Evolutionary conservation across 2,113 vertebrate genomes (phyloP), one percentile per base, ranked within the genome.

Genomic region (Ramphastos sulfuratus): DNA sequence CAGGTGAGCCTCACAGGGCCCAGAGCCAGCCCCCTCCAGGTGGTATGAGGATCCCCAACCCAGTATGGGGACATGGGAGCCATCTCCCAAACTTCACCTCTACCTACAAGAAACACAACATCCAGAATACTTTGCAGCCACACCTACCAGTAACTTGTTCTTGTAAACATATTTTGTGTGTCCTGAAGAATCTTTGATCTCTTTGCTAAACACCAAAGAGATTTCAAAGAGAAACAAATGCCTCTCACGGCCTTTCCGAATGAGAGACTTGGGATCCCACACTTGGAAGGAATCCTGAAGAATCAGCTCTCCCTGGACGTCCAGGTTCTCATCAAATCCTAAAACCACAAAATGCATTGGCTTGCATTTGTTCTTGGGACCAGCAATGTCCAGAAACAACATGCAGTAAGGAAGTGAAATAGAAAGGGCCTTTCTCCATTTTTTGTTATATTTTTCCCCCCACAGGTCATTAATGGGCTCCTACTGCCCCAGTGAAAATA

Each of bases 211-310:
- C 89, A 99, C 98, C 87, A 99, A 98, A 16, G 99, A 99, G 96
- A 99, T 99, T 98, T 99, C 99, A 81, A 99, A 99, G 92, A 99
- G 98, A 97, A 99, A 99, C 94, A 99, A 98, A 97, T 99, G 99
- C 20, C 99, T 98, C 92, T 99, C 99, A 63, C 99, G 98, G 42
- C 99, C 99, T 89, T 99, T 99, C 80, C 99, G 98, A 97, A 99
- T 99, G 87, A 99, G 98, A 9, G 99, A 99, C 91, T 99, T 99
- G 37, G 99, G 99, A 93, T 99, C 99, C 99, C 99, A 99, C n/a
- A 99, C 99, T 98, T 99, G 99, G 97, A 99, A 99, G 69, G 99
- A 98, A 97, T 99, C 99, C 97, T 99, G 99, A 59, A 99, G 98
- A 91, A 99, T 99, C 85, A 99, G 98, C 95, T 99, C 99, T 21